Conservation (phyloP, 64 coral and sea anemone genomes). For the Pocillopora damicornis region DNA sequence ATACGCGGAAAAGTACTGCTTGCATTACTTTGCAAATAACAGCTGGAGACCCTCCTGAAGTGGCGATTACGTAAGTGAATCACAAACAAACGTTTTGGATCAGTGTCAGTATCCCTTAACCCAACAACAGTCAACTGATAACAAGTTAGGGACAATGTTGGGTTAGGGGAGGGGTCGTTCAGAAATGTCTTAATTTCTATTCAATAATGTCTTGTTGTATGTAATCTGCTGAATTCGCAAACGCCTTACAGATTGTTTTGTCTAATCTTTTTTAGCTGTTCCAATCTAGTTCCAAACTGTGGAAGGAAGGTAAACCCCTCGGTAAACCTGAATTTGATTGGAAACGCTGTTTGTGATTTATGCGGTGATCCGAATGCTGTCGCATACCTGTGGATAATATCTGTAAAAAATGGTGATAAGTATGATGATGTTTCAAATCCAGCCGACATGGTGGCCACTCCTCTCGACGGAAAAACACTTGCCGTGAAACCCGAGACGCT, state of each 20-base stretch:
- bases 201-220: neutral
- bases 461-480: neutral
- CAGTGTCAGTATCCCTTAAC: neutral
- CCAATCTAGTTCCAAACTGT: slow-evolving; percentile 9
- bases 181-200: too few species aligned
- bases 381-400: slow-evolving; percentile 17
- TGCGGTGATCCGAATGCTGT: neutral
- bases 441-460: neutral
- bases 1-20: slow-evolving; percentile 19
- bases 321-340: slow-evolving; percentile 31
- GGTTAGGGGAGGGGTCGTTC: too few species aligned
- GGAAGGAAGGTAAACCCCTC: slow-evolving; percentile 37
- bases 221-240: too few species aligned
- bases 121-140: too few species aligned
- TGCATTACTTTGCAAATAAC: slow-evolving; percentile 10
- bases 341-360: neutral
- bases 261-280: neutral
- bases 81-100: neutral
- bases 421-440: neutral
- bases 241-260: too few species aligned
- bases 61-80: slow-evolving; percentile 41
- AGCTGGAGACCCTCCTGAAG: slow-evolving; percentile 51
- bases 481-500: slow-evolving; percentile 25
- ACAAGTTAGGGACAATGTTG: too few species aligned
- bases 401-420: neutral